phyloP scores from a whole-genome alignment of 2,113 vertebrate genomes.

The Myotis davidii region DNA sequence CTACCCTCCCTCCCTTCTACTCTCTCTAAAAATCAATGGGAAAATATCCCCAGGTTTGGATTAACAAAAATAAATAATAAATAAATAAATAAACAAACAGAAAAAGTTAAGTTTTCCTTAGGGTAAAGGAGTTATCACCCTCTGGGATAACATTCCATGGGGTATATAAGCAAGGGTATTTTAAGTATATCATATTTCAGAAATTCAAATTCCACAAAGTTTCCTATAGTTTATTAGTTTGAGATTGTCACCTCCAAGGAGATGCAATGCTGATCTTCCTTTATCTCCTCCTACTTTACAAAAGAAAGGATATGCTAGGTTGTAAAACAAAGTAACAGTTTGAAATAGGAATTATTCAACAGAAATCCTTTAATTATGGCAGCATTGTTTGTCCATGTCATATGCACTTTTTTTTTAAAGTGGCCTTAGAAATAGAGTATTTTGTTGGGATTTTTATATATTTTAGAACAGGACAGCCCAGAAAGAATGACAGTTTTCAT shows the following conservation, averaged over 20 bases:
- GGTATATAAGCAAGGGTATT: not conserved
- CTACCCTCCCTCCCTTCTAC: too few relatives aligned
- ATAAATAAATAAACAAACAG: too few relatives aligned
- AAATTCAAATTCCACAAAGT: not conserved
- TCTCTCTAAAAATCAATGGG: too few relatives aligned
- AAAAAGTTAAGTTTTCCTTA: not conserved
- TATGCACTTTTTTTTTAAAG: not conserved
- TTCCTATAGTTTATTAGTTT: not conserved
- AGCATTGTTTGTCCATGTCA: not conserved
- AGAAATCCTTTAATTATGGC: not conserved
- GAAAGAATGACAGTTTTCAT: constrained; percentile 41
- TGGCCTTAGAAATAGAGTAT: not conserved
- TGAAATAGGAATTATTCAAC: not conserved
- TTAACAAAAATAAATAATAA: too few relatives aligned
- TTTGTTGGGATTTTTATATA: not conserved
- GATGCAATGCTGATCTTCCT: not conserved
- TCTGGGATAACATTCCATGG: not conserved
- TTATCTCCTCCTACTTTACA: not conserved
- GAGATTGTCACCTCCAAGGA: not conserved
- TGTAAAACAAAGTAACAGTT: not conserved
- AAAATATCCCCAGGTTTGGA: too few relatives aligned
- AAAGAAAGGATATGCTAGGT: not conserved
- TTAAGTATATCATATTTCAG: not conserved
- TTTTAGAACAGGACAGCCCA: not conserved
- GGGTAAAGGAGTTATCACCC: not conserved